A percentile compares a stretch with the other conserved stretches of the same genome.
phyloP scores from a whole-genome alignment of 2,888 invertebrate species.

The Macropis europaea region DNA sequence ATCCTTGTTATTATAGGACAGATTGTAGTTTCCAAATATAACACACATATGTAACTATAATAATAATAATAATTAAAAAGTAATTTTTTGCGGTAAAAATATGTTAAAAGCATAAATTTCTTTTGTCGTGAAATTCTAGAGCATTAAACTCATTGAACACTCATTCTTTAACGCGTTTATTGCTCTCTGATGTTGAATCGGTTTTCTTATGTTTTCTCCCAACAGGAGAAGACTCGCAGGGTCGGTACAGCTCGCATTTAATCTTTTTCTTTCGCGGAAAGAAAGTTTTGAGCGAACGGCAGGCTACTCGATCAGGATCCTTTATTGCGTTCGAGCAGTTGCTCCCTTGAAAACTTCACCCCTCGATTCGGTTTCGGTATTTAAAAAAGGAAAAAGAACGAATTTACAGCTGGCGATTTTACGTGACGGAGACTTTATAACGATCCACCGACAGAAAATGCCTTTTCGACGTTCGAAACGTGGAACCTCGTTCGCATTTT shows the following conservation, averaged over 20 bases:
- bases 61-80: too few species aligned
- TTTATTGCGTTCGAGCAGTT: conserved; percentile 29
- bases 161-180: not conserved
- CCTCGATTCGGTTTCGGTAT: not conserved
- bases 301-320: conserved; percentile 5
- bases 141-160: not conserved
- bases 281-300: conserved; percentile 20
- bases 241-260: conserved; percentile 29
- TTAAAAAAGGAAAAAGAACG: not conserved
- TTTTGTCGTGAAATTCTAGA: too few species aligned
- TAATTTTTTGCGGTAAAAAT: too few species aligned
- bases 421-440: not conserved
- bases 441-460: not conserved
- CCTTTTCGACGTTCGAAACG: not conserved
- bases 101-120: too few species aligned
- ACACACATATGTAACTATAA: too few species aligned
- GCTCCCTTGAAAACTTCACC: not conserved
- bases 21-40: too few species aligned
- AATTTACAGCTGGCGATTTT: not conserved
- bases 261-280: conserved; percentile 20
- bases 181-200: not conserved
- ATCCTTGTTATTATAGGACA: too few species aligned
- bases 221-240: conserved; percentile 17
- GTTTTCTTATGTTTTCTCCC: not conserved
- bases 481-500: not conserved